Percentiles rank a stretch among this genome's conserved stretches.
phyloP scores from a whole-genome alignment of 1,140 invertebrate genomes.

The Drosophila lacteicornis region DNA sequence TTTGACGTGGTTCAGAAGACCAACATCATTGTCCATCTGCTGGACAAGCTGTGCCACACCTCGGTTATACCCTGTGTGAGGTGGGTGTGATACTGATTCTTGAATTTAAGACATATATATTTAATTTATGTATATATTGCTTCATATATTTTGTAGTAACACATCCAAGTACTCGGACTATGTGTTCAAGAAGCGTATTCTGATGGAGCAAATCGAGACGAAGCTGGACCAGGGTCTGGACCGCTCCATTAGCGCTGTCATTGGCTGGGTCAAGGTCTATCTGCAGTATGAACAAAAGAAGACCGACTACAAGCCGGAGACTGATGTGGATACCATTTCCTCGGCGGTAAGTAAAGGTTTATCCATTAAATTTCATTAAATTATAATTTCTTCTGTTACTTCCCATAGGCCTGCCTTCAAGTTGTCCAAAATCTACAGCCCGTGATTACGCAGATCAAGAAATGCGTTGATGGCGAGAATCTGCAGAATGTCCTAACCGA shows the following conservation, averaged over 20 bases:
- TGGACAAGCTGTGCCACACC: slow-evolving; percentile 97
- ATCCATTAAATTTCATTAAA: neutral
- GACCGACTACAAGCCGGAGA: slow-evolving; percentile 97
- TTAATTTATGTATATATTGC: neutral
- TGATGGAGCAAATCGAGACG: slow-evolving; percentile 95
- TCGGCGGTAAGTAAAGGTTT: slow-evolving; percentile 86
- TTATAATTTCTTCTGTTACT: neutral
- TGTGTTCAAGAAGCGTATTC: slow-evolving; percentile 93
- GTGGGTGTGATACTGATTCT: slow-evolving; percentile 86
- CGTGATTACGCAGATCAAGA: slow-evolving; percentile 92
- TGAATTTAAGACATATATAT: too few species aligned
- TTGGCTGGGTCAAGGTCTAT: slow-evolving; percentile 96
- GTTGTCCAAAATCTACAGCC: slow-evolving; percentile 94
- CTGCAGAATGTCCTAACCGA: slow-evolving; percentile 94
- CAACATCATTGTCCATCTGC: slow-evolving; percentile 97
- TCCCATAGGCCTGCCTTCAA: slow-evolving; percentile 92
- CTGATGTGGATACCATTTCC: slow-evolving; percentile 91
- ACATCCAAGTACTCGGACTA: slow-evolving; percentile 95
- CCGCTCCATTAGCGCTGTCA: slow-evolving; percentile 93
- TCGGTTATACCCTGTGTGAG: slow-evolving; percentile 94
- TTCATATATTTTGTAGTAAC: slow-evolving; percentile 87
- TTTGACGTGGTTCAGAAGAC: slow-evolving; percentile 97
- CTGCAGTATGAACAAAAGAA: slow-evolving; percentile 97
- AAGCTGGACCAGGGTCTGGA: slow-evolving; percentile 97
- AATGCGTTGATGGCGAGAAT: slow-evolving; percentile 97